Conservation (phyloP, 2,888 invertebrate species). For the Druceiella hillmani region DNA sequence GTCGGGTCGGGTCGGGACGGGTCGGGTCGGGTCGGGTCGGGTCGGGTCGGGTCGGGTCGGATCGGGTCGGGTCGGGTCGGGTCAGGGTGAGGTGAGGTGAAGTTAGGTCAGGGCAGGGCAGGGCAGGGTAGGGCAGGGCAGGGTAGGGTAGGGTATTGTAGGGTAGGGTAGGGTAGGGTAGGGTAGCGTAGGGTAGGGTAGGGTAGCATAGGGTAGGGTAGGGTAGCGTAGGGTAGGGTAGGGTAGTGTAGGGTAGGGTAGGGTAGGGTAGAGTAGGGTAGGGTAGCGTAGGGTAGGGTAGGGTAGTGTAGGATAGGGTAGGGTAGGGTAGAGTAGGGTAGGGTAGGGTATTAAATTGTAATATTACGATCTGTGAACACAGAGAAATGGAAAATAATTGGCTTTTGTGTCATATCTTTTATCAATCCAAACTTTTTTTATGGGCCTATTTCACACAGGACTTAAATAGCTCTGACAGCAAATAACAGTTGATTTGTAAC, state of each 20-base stretch:
- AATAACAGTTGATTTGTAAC: too few relatives aligned
- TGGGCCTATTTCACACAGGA: too few relatives aligned
- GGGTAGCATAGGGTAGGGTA: neutral
- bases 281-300: too few relatives aligned
- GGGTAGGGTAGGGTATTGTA: neutral
- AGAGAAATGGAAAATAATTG: too few relatives aligned
- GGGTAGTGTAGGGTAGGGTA: neutral
- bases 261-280: too few relatives aligned
- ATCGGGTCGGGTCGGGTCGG: neutral
- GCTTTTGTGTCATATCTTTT: too few relatives aligned
- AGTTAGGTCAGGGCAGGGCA: neutral
- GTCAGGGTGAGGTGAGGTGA: neutral
- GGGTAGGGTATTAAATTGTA: too few relatives aligned
- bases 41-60: neutral
- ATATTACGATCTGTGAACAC: too few relatives aligned
- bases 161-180: neutral
- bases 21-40: neutral
- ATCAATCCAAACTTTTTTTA: too few relatives aligned
- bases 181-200: neutral
- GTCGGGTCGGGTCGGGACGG: neutral
- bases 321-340: too few relatives aligned
- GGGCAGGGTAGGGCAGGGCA: neutral
- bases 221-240: neutral
- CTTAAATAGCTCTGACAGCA: too few relatives aligned
- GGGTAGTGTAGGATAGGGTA: too few relatives aligned